A percentile compares a stretch with the other conserved stretches of the same genome.
phyloP scores from a whole-genome alignment of 2,113 vertebrate species.

The Pseudopipra pipra region DNA sequence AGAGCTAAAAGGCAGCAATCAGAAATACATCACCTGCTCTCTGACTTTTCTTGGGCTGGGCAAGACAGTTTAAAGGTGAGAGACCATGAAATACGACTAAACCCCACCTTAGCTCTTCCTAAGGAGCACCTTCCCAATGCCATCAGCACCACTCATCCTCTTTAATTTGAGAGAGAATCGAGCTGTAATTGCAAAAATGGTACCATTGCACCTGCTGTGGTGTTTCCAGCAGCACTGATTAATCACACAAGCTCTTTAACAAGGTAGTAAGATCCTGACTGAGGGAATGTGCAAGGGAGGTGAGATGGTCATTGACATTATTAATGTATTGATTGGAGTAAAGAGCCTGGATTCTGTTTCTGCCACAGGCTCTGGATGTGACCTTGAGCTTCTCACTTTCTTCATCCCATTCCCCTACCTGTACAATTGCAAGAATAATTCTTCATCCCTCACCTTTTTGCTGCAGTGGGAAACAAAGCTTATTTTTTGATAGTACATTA shows the following conservation, averaged over 20 bases:
- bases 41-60: not conserved
- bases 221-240: not conserved
- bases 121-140: not conserved
- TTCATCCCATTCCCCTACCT: not conserved
- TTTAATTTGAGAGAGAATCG: not conserved
- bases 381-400: not conserved
- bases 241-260: not conserved
- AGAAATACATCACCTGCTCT: not conserved
- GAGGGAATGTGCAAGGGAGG: not conserved
- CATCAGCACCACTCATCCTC: not conserved
- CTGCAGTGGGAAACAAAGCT: not conserved
- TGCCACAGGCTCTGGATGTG: rapidly evolving
- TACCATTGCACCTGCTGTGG: rapidly evolving
- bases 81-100: rapidly evolving
- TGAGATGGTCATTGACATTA: not conserved
- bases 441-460: not conserved
- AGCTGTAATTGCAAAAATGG: rapidly evolving
- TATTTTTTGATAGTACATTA: not conserved
- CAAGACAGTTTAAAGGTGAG: not conserved
- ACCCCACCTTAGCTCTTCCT: not conserved
- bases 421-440: not conserved
- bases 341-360: not conserved
- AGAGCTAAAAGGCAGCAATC: not conserved
- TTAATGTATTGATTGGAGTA: not conserved
- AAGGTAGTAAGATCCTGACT: not conserved